These are phyloP conservation scores for Hydrotaea cyrtoneurina DNA, from an alignment of 2,888 invertebrate species.

Conservation along the genomic window DNA sequence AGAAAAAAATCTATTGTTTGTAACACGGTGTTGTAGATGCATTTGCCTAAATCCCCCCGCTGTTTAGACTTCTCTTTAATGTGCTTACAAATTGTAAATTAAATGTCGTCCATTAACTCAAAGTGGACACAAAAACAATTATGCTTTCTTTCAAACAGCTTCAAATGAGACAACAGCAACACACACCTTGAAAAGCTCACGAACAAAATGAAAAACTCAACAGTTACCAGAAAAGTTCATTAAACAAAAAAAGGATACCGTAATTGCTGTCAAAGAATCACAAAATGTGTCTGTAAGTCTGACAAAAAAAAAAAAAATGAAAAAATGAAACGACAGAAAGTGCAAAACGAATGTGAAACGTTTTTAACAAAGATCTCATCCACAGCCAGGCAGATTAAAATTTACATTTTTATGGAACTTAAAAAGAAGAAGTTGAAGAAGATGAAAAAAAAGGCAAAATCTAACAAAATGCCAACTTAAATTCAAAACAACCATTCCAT, in stretches of 20 bases:
- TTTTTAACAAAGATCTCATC: constrained; percentile 17
- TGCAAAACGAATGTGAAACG: neutral
- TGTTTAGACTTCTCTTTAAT: neutral
- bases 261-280: constrained; percentile 14
- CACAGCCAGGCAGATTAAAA: neutral
- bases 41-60: too few relatives aligned
- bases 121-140: constrained; percentile 15
- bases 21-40: too few relatives aligned
- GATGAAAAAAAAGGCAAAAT: neutral
- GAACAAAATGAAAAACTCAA: neutral
- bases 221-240: constrained; percentile 8
- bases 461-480: neutral
- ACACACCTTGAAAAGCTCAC: neutral
- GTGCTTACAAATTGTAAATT: constrained; percentile 28
- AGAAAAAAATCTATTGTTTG: too few relatives aligned
- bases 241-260: constrained; percentile 16
- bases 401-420: neutral
- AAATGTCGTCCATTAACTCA: constrained; percentile 4
- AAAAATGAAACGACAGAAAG: neutral
- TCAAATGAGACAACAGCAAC: neutral
- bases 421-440: neutral
- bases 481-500: constrained; percentile 4
- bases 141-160: neutral
- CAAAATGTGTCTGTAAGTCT: neutral
- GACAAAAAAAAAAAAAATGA: neutral